Percentiles rank a stretch among this genome's conserved stretches.
phyloP scores from a whole-genome alignment of 2,113 vertebrate species.

The Poeciliopsis turrubarensis region DNA sequence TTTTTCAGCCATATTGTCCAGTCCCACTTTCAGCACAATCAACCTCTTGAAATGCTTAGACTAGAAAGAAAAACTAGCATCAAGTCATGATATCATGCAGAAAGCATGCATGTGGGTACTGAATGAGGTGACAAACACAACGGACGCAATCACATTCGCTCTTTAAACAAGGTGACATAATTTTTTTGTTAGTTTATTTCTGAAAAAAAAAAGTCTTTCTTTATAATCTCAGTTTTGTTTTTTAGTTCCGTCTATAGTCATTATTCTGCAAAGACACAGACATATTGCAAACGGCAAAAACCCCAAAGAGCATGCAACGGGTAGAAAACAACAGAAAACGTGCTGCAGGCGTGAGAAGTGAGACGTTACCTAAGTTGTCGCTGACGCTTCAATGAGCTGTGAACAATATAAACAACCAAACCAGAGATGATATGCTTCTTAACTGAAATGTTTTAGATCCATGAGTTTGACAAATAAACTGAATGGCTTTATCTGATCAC shows the following conservation, averaged over 20 bases:
- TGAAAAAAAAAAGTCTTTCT: not conserved
- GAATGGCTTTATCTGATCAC: constrained; percentile 27
- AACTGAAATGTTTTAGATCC: constrained; percentile 44
- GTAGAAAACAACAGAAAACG: constrained; percentile 24
- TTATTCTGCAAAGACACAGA: not conserved
- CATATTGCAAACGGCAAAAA: constrained; percentile 12
- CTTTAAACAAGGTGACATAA: not conserved
- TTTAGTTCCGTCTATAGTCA: not conserved
- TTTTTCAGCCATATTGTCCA: no score
- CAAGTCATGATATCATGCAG: not conserved
- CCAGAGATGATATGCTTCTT: constrained; percentile 52
- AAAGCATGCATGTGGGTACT: constrained; percentile 31
- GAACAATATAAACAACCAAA: constrained; percentile 74
- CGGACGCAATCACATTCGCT: not conserved
- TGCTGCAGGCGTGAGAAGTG: constrained; percentile 57
- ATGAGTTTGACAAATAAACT: constrained; percentile 25
- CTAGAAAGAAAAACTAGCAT: no score
- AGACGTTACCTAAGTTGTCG: constrained; percentile 82
- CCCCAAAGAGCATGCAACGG: constrained; percentile 39
- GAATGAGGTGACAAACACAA: constrained; percentile 22
- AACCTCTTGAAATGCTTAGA: no score
- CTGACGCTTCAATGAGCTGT: constrained; percentile 86
- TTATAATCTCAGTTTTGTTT: not conserved
- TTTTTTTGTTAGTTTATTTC: not conserved
- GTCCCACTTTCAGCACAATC: no score